phyloP scores from a whole-genome alignment of 2,797 vertebrate species.

The Threskiornis aethiopicus region DNA sequence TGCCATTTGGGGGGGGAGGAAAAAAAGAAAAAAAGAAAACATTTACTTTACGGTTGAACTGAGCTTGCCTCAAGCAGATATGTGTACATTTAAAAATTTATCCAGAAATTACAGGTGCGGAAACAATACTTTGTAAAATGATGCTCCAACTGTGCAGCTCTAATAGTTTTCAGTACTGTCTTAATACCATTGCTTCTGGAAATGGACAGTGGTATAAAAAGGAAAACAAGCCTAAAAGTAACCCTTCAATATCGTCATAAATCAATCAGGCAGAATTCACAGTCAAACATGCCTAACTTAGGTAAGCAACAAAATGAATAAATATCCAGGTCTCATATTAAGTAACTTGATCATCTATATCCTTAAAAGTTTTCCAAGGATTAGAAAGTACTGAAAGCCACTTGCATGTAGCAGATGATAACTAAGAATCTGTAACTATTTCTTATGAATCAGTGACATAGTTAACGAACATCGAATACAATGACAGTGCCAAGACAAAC shows the following conservation, averaged over 20 bases:
- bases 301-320: neutral
- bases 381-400: neutral
- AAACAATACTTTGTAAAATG: neutral
- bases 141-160: neutral
- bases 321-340: neutral
- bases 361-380: neutral
- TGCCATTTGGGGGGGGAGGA: rapidly evolving
- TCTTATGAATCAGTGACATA: neutral
- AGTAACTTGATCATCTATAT: neutral
- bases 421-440: neutral
- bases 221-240: neutral
- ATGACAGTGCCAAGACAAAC: neutral
- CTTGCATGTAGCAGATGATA: neutral
- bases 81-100: neutral
- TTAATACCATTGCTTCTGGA: neutral
- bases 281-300: neutral
- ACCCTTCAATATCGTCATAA: neutral
- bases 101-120: neutral
- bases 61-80: neutral
- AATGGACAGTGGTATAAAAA: neutral
- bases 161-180: neutral
- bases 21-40: neutral
- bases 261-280: neutral
- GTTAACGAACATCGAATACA: neutral
- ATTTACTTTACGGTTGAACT: neutral